phyloP scores from a whole-genome alignment of 2,797 vertebrate genomes.

The Neomorphus geoffroyi region DNA sequence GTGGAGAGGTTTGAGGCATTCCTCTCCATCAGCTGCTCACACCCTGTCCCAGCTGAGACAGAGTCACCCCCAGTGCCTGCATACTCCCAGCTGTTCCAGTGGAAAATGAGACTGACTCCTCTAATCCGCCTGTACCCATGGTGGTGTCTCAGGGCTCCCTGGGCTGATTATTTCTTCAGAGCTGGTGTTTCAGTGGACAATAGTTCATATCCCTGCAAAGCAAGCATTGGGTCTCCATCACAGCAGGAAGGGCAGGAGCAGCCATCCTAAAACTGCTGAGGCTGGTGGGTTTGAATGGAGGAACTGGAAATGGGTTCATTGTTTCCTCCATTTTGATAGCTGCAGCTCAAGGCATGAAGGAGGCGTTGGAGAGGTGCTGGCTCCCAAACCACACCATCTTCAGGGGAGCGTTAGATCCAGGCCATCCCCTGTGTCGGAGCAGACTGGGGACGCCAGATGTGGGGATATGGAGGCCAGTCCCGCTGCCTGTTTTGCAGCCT shows the following conservation, averaged over 20 bases:
- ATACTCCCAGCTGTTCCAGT: conserved; percentile 22
- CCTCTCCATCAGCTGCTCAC: background rate
- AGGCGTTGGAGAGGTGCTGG: background rate
- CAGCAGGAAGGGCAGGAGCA: background rate
- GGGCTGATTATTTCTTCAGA: background rate
- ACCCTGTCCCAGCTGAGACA: background rate
- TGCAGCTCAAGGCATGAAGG: background rate
- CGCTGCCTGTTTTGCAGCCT: background rate
- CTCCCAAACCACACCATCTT: background rate
- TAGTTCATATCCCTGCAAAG: background rate
- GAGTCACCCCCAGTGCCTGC: background rate
- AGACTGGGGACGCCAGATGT: background rate
- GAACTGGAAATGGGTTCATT: background rate
- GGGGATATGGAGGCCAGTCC: background rate
- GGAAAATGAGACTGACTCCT: conserved; percentile 22
- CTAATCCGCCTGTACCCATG: background rate
- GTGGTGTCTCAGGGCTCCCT: background rate
- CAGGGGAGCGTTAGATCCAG: background rate
- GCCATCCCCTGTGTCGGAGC: background rate
- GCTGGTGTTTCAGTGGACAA: background rate
- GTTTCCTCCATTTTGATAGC: background rate
- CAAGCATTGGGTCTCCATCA: background rate
- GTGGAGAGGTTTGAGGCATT: background rate
- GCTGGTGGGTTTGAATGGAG: background rate
- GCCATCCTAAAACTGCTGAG: background rate